A percentile compares a stretch with the other conserved stretches of the same genome.
These are phyloP conservation scores for Andrena bucephala DNA, from an alignment of 2,888 invertebrate species.

Conservation along the genomic window DNA sequence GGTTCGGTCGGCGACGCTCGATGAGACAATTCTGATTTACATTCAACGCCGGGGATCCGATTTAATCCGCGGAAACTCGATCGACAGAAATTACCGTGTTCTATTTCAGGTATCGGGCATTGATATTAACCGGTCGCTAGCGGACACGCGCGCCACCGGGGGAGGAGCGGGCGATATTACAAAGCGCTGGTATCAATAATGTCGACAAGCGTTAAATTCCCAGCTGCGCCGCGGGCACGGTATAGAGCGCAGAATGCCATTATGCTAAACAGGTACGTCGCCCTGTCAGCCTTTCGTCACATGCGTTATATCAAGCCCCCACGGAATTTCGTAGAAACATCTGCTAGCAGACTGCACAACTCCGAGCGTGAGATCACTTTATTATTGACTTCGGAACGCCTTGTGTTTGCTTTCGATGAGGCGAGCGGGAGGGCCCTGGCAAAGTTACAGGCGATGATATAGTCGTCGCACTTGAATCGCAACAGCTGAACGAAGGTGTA, in stretches of 20 bases:
- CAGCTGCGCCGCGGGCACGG: conserved; percentile 5
- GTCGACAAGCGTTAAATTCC: conserved; percentile 35
- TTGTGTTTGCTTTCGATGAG: background rate
- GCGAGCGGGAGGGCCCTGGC: background rate
- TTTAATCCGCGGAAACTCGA: conserved; percentile 39
- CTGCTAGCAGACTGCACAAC: background rate
- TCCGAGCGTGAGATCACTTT: background rate
- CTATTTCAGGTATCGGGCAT: conserved; percentile 11
- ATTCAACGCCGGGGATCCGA: conserved; percentile 26
- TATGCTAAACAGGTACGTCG: conserved; percentile 32
- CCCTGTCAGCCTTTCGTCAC: conserved; percentile 14
- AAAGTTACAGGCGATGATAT: background rate
- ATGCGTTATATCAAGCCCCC: background rate
- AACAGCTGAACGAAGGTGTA: background rate
- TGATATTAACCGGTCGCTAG: conserved; percentile 6
- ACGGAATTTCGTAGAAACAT: conserved; percentile 25
- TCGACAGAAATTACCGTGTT: conserved; percentile 18
- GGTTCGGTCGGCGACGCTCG: conserved; percentile 2
- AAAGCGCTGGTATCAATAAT: conserved; percentile 40
- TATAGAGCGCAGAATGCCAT: conserved; percentile 38
- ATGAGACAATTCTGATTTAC: conserved; percentile 43
- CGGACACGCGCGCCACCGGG: background rate
- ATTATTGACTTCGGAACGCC: background rate
- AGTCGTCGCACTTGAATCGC: background rate
- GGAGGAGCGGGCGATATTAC: conserved; percentile 18